Percentiles rank a stretch among this genome's conserved stretches.
phyloP scores from a whole-genome alignment of 2,113 vertebrate genomes.

The Argyrosomus japonicus region DNA sequence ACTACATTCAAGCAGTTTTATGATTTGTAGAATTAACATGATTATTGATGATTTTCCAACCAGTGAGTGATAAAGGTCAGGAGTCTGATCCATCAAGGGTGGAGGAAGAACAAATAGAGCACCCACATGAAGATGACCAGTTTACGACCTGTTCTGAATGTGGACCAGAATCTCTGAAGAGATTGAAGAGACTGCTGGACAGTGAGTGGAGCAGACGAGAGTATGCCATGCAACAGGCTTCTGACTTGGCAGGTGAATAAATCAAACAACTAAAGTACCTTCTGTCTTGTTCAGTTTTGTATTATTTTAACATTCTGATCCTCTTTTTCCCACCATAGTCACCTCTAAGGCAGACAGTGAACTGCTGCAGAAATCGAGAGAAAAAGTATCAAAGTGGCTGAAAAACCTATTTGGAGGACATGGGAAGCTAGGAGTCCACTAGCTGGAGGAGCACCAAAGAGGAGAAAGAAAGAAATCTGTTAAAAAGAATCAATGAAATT shows the following conservation, averaged over 20 bases:
- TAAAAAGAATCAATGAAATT: background rate
- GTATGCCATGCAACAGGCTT: background rate
- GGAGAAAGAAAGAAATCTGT: background rate
- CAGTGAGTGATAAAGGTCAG: no score
- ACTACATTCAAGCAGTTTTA: no score
- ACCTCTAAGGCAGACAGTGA: background rate
- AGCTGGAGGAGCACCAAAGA: background rate
- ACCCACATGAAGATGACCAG: background rate
- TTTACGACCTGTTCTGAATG: background rate
- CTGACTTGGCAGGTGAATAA: slow-evolving; percentile 11
- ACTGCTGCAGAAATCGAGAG: background rate
- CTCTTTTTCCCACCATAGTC: background rate
- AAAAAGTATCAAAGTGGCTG: background rate
- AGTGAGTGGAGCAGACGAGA: slow-evolving; percentile 38
- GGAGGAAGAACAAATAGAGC: no score
- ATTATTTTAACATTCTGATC: background rate
- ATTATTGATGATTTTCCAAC: no score
- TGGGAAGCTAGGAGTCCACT: background rate
- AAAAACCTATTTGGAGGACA: background rate
- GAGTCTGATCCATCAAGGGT: no score
- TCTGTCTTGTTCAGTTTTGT: background rate
- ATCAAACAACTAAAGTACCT: background rate
- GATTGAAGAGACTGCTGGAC: background rate
- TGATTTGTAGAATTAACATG: no score
- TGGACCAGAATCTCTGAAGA: background rate